A percentile compares a stretch with the other conserved stretches of the same genome.
These are phyloP conservation scores for Drosophila kepulauana DNA, from an alignment of 1,140 invertebrate genomes.

Conservation along the genomic window DNA sequence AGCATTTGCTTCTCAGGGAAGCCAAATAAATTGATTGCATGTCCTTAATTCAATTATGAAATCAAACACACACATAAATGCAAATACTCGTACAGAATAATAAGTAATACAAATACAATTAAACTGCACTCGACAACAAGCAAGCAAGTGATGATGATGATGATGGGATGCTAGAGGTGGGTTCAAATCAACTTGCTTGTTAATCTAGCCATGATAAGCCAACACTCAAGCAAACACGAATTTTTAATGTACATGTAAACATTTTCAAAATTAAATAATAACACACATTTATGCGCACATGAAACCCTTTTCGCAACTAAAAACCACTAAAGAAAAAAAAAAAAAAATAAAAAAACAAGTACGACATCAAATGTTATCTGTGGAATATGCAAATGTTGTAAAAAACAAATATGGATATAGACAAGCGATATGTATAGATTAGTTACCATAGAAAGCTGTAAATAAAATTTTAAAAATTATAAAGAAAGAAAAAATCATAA, in stretches of 20 bases:
- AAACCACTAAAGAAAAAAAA: not conserved
- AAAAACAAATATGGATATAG: slow-evolving; percentile 56
- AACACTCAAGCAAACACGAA: slow-evolving; percentile 52
- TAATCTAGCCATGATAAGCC: slow-evolving; percentile 39
- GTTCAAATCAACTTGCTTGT: slow-evolving; percentile 32
- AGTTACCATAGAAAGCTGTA: slow-evolving; percentile 70
- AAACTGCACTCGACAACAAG: slow-evolving; percentile 34
- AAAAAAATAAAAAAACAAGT: slow-evolving; percentile 37
- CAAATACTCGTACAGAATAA: slow-evolving; percentile 6
- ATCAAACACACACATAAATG: slow-evolving; percentile 17
- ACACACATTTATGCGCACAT: slow-evolving; percentile 45
- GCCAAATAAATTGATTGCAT: slow-evolving; percentile 39
- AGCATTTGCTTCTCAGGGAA: slow-evolving; percentile 34
- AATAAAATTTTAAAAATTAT: slow-evolving; percentile 78
- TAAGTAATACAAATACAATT: slow-evolving; percentile 23
- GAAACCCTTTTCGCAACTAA: slow-evolving; percentile 39
- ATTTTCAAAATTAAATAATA: slow-evolving; percentile 51
- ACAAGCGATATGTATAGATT: slow-evolving; percentile 56
- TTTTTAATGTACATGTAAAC: slow-evolving; percentile 63
- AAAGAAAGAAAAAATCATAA: slow-evolving; percentile 59
- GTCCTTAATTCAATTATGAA: slow-evolving; percentile 43
- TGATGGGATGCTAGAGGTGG: slow-evolving; percentile 16
- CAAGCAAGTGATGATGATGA: slow-evolving; percentile 5
- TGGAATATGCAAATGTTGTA: slow-evolving; percentile 72
- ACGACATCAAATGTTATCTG: slow-evolving; percentile 72